Percentiles rank a stretch among this genome's conserved stretches.
Evolutionary conservation across 1,140 invertebrate species (phyloP).

Genomic region (Pissodes strobi): DNA sequence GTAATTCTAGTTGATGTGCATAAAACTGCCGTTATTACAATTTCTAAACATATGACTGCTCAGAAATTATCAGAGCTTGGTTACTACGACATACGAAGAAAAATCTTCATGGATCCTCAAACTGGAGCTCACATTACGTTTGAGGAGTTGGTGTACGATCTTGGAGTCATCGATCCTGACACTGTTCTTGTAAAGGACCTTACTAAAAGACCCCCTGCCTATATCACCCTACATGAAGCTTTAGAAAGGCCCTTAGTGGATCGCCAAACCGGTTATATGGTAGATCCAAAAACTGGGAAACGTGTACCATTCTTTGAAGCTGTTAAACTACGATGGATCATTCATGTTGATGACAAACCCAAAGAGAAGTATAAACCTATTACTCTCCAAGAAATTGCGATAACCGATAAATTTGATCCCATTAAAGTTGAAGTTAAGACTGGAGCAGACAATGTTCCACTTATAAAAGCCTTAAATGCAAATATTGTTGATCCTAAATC

Average conservation of each 20-base stretch:
- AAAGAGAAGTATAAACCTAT: slow-evolving; percentile 56
- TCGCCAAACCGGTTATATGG: slow-evolving; percentile 76
- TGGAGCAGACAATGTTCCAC: slow-evolving; percentile 65
- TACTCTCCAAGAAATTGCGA: slow-evolving; percentile 68
- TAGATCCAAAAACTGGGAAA: slow-evolving; percentile 80
- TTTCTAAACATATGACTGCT: slow-evolving; percentile 65
- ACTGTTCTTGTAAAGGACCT: slow-evolving; percentile 79
- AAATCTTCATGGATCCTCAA: slow-evolving; percentile 78
- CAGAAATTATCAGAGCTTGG: slow-evolving; percentile 71
- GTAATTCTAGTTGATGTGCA: slow-evolving; percentile 55
- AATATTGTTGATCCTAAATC: slow-evolving; percentile 77
- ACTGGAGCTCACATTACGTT: slow-evolving; percentile 76
- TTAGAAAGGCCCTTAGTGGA: slow-evolving; percentile 76
- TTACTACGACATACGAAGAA: slow-evolving; percentile 73
- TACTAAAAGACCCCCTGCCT: slow-evolving; percentile 66
- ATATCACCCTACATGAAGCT: slow-evolving; percentile 74
- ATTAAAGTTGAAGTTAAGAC: slow-evolving; percentile 65
- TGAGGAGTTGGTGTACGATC: slow-evolving; percentile 74
- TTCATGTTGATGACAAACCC: slow-evolving; percentile 59
- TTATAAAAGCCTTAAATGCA: slow-evolving; percentile 72
- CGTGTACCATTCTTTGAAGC: slow-evolving; percentile 84
- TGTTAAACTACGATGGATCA: slow-evolving; percentile 72
- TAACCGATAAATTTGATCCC: slow-evolving; percentile 67
- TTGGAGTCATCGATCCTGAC: slow-evolving; percentile 75
- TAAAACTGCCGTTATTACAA: slow-evolving; percentile 55